Percentiles rank a stretch among this genome's conserved stretches.
phyloP scores from a whole-genome alignment of 2,113 vertebrate genomes.

The Erythrolamprus reginae region DNA sequence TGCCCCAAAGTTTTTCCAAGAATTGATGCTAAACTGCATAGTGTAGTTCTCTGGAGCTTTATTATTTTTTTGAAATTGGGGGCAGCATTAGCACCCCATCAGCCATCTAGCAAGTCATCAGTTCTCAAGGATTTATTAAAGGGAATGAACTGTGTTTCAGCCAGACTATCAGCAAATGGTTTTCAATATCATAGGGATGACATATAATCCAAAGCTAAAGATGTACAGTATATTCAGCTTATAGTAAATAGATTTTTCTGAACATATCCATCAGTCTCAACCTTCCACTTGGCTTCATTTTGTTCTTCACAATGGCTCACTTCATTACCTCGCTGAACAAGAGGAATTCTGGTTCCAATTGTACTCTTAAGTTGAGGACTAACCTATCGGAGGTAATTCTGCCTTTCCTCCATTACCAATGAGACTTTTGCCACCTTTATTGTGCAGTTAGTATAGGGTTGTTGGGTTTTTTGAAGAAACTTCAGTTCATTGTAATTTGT shows the following conservation, averaged over 20 bases:
- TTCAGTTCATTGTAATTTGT: not conserved
- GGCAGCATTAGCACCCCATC: not conserved
- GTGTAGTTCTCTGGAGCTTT: not conserved
- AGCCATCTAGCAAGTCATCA: not conserved
- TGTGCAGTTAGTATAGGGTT: not conserved
- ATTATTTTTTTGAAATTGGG: not conserved
- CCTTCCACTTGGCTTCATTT: not conserved
- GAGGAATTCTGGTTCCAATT: not conserved
- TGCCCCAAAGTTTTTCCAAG: not conserved
- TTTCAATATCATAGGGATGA: not conserved
- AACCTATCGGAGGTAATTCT: not conserved
- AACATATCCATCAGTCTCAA: not conserved
- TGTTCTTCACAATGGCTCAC: not conserved
- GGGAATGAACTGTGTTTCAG: not conserved
- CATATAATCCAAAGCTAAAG: not conserved
- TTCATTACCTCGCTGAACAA: not conserved
- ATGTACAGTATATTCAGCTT: not conserved
- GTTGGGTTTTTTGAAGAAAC: not conserved
- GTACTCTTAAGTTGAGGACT: not conserved
- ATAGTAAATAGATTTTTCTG: not conserved
- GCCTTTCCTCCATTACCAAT: not conserved
- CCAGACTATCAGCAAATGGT: not conserved
- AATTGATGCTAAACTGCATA: not conserved
- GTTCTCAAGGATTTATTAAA: not conserved
- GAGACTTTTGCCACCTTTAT: not conserved